Conservation (phyloP, 1,140 invertebrate genomes). For the Trachymyrmex septentrionalis region DNA sequence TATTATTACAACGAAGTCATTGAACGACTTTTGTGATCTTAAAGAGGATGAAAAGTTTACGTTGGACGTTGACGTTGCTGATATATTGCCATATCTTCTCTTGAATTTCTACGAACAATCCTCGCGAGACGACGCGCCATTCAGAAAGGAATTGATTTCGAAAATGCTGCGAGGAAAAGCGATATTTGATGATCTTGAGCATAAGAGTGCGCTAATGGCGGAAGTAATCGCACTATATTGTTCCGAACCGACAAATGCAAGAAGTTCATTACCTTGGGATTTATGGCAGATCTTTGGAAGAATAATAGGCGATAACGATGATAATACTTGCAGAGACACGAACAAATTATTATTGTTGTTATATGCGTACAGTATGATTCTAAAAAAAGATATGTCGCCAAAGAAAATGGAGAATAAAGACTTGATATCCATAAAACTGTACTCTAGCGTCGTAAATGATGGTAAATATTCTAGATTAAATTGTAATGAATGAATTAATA, state of each 20-base stretch:
- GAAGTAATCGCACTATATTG: constrained; percentile 65
- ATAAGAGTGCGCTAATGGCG: constrained; percentile 52
- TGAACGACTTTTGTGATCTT: constrained; percentile 77
- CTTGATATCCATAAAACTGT: constrained; percentile 64
- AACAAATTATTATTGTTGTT: constrained; percentile 78
- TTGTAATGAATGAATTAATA: not conserved
- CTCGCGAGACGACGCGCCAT: constrained; percentile 65
- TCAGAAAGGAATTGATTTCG: constrained; percentile 74
- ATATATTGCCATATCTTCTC: constrained; percentile 78
- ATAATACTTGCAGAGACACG: constrained; percentile 35
- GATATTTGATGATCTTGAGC: constrained; percentile 49
- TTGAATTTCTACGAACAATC: constrained; percentile 82
- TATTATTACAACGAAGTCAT: constrained; percentile 51
- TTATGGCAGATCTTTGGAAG: constrained; percentile 23
- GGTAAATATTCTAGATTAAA: constrained; percentile 69
- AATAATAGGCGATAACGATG: not conserved
- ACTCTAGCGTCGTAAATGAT: constrained; percentile 77
- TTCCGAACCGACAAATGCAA: constrained; percentile 41
- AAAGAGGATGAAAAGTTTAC: constrained; percentile 3
- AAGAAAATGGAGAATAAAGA: constrained; percentile 27
- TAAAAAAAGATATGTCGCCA: not conserved
- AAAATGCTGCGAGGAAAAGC: constrained; percentile 52
- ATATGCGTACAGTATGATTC: constrained; percentile 66
- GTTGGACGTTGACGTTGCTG: constrained; percentile 52
- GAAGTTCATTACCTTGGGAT: constrained; percentile 70